Evolutionary conservation across 2,113 vertebrate genomes (phyloP).

Genomic region (Tragelaphus strepsiceros): DNA sequence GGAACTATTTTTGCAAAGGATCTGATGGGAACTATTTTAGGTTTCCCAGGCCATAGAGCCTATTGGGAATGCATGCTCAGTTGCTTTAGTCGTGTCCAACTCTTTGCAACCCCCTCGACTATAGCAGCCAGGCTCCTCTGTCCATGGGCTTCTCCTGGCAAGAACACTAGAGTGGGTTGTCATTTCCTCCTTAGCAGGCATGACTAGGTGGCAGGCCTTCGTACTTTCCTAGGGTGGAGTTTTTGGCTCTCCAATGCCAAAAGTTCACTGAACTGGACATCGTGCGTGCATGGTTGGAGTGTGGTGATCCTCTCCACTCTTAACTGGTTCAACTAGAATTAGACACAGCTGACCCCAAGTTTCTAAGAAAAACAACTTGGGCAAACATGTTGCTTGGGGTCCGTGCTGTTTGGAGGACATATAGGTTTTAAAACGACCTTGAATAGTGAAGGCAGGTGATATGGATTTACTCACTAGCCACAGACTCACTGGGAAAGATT

Average conservation of each 20-base stretch:
- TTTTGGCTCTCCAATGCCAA: background rate
- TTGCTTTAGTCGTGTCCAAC: background rate
- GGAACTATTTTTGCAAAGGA: background rate
- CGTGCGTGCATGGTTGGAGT: rapidly evolving
- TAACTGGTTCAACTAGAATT: background rate
- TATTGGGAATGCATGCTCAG: background rate
- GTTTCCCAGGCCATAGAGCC: background rate
- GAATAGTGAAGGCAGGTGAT: background rate
- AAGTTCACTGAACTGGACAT: background rate
- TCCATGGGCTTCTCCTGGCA: background rate
- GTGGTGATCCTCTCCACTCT: background rate
- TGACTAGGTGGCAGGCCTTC: background rate
- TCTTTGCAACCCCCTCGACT: background rate
- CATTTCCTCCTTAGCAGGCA: background rate
- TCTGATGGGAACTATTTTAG: background rate
- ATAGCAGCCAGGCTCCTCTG: background rate
- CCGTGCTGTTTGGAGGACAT: background rate
- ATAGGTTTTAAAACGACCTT: background rate
- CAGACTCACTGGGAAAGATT: background rate
- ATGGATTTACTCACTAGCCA: background rate
- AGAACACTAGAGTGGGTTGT: background rate
- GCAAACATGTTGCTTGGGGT: background rate
- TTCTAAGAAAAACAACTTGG: background rate
- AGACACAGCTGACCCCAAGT: background rate
- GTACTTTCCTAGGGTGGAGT: background rate